Conservation (phyloP, 2,888 invertebrate species). For the Archips xylosteana region DNA sequence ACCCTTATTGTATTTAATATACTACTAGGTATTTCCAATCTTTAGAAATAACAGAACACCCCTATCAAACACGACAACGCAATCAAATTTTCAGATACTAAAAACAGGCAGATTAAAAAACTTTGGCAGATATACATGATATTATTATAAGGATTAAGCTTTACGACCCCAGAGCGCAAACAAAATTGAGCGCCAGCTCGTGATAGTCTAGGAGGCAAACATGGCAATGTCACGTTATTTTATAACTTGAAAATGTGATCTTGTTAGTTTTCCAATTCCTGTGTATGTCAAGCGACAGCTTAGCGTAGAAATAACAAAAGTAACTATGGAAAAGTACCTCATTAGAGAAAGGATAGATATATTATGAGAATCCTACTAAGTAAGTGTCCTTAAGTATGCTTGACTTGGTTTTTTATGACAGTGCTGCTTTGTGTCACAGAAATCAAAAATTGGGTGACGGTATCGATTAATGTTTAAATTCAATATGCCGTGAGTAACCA, state of each 20-base stretch:
- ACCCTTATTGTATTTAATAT: too few species aligned
- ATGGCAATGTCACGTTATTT: not conserved
- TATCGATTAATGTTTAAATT: too few species aligned
- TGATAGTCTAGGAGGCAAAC: not conserved
- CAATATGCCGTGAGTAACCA: not conserved
- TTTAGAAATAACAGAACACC: too few species aligned
- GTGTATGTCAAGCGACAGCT: too few species aligned
- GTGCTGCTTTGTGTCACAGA: too few species aligned
- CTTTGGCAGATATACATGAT: constrained; percentile 57
- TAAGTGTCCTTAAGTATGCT: too few species aligned
- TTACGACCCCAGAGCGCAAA: constrained; percentile 61
- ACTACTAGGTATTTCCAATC: not conserved
- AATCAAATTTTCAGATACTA: constrained; percentile 5
- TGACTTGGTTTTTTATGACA: too few species aligned
- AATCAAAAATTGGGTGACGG: too few species aligned
- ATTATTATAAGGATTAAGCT: constrained; percentile 68
- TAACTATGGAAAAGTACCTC: too few species aligned
- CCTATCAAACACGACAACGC: not conserved
- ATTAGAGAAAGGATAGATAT: too few species aligned
- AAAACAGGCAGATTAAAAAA: constrained; percentile 70
- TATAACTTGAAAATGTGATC: not conserved
- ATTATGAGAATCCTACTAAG: too few species aligned
- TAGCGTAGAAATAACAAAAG: too few species aligned
- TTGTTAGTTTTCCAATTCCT: not conserved
- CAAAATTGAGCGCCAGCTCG: constrained; percentile 48